A percentile compares a stretch with the other conserved stretches of the same genome.
These are phyloP conservation scores for Paratrypauchen microcephalus DNA, from an alignment of 2,797 vertebrate genomes.

Conservation along the genomic window DNA sequence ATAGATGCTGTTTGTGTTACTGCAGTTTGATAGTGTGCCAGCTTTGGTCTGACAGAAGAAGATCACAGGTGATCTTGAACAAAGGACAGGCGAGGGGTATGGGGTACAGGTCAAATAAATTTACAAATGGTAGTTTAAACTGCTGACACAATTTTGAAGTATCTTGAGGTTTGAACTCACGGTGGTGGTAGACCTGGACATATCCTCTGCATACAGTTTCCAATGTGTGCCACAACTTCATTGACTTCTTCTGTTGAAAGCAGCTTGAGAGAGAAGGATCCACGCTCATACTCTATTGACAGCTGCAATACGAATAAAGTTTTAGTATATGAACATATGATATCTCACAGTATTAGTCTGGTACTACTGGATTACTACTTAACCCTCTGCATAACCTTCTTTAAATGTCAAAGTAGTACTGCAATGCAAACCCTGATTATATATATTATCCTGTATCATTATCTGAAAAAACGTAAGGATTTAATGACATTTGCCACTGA, in stretches of 20 bases:
- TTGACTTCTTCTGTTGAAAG: conserved; percentile 87
- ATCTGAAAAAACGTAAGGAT: conserved; percentile 19
- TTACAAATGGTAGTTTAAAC: too few relatives aligned
- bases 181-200: conserved; percentile 89
- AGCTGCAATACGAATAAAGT: conserved; percentile 44
- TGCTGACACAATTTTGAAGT: background rate
- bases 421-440: conserved; percentile 12
- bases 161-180: conserved; percentile 72
- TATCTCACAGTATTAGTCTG: background rate
- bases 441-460: conserved; percentile 17
- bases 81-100: too few relatives aligned
- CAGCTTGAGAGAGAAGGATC: conserved; percentile 88
- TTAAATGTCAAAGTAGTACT: background rate
- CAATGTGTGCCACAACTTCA: conserved; percentile 90
- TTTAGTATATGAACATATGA: background rate
- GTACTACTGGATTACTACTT: background rate
- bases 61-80: too few relatives aligned
- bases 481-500: conserved; percentile 39
- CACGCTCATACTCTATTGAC: conserved; percentile 87
- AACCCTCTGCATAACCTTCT: conserved; percentile 1
- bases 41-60: too few relatives aligned
- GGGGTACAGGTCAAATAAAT: too few relatives aligned
- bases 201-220: conserved; percentile 89
- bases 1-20: too few relatives aligned
- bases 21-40: too few relatives aligned